Percentiles rank a stretch among this genome's conserved stretches.
phyloP scores from a whole-genome alignment of 2,888 invertebrate genomes.

The Frankliniella fusca region DNA sequence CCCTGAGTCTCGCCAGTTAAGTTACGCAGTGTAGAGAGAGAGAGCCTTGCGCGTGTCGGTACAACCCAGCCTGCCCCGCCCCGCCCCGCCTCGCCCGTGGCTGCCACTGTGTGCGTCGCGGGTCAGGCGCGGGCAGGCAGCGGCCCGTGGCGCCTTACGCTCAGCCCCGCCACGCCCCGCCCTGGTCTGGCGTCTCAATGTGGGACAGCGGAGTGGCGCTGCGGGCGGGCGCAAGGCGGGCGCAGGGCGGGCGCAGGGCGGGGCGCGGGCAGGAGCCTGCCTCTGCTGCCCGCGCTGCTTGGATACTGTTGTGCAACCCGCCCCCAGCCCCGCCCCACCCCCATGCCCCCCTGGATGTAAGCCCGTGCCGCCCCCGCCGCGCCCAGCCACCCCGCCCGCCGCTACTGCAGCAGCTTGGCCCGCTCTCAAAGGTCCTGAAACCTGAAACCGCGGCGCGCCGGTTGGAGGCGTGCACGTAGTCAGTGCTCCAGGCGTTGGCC shows the following conservation, averaged over 20 bases:
- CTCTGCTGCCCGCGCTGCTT: too few species aligned
- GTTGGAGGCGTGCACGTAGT: neutral
- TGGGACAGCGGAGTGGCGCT: neutral
- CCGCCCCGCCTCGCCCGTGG: too few species aligned
- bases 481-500: neutral
- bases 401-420: neutral
- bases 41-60: too few species aligned
- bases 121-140: too few species aligned
- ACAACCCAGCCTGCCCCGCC: too few species aligned
- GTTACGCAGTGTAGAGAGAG: too few species aligned
- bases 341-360: neutral
- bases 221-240: too few species aligned
- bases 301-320: neutral
- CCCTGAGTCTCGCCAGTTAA: too few species aligned
- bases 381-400: neutral
- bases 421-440: conserved; percentile 24
- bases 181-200: conserved; percentile 1
- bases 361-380: too few species aligned
- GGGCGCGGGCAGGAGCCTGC: too few species aligned
- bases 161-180: neutral
- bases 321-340: neutral
- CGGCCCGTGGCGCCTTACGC: neutral
- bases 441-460: neutral
- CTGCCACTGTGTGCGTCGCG: too few species aligned
- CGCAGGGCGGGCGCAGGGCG: too few species aligned